Evolutionary conservation across 2,797 vertebrate species (phyloP).

Genomic region (Echiichthys vipera): DNA sequence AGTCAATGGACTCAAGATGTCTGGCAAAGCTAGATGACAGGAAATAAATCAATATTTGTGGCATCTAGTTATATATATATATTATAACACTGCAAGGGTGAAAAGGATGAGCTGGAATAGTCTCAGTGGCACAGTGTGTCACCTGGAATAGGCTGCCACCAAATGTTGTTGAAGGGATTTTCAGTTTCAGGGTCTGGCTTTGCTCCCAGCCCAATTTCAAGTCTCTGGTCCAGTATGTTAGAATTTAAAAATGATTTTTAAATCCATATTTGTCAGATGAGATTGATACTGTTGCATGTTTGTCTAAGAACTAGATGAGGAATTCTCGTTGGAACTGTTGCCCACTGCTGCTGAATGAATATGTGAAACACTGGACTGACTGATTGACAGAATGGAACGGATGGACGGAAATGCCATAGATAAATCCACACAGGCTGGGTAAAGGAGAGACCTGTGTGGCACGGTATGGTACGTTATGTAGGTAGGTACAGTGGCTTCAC

Average conservation of each 20-base stretch:
- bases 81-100: not conserved
- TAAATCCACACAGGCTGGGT: constrained; percentile 48
- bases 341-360: constrained; percentile 42
- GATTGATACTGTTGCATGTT: constrained; percentile 29
- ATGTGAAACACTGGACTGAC: constrained; percentile 63
- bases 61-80: not conserved
- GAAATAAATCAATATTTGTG: not conserved
- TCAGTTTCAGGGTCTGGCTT: constrained; percentile 22
- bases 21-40: not conserved
- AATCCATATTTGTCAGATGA: constrained; percentile 29
- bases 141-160: constrained; percentile 32
- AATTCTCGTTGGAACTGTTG: constrained; percentile 16
- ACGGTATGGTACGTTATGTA: constrained; percentile 44
- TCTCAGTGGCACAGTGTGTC: constrained; percentile 2
- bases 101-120: constrained; percentile 19
- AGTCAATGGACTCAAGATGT: not conserved
- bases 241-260: constrained; percentile 19
- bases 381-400: constrained; percentile 65
- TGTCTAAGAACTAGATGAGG: constrained; percentile 32
- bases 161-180: constrained; percentile 24
- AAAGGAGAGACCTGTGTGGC: constrained; percentile 38
- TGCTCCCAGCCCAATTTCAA: constrained; percentile 26
- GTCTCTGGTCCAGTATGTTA: constrained; percentile 33
- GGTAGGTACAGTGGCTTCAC: constrained; percentile 35
- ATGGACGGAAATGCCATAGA: constrained; percentile 72